Percentiles rank a stretch among this genome's conserved stretches.
These are phyloP conservation scores for Endomychus coccineus DNA, from an alignment of 2,888 invertebrate species.

Conservation along the genomic window DNA sequence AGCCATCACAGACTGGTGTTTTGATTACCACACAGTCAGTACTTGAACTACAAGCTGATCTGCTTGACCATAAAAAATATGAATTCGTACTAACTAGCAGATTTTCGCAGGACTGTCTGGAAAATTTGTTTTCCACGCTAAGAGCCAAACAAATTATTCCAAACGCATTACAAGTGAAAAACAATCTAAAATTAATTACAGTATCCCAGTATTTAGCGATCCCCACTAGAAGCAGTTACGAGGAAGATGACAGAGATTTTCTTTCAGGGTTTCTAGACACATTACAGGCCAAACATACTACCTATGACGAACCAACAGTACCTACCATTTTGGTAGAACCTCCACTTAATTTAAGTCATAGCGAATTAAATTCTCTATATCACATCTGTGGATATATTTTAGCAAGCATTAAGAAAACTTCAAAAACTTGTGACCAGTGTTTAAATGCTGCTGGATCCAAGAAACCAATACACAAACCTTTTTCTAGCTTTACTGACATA, in stretches of 20 bases:
- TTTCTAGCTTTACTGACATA: conserved; percentile 9
- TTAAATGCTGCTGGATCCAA: conserved; percentile 7
- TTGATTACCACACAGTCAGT: conserved; percentile 3
- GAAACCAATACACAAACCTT: conserved; percentile 11
- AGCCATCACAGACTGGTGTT: conserved; percentile 18
- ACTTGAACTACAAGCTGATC: background rate
- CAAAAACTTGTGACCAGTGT: conserved; percentile 14
- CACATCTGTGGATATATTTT: conserved; percentile 18
- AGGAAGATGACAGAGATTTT: conserved; percentile 21
- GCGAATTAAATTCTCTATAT: conserved; percentile 21
- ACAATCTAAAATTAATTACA: conserved; percentile 9
- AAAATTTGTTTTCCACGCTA: conserved; percentile 6
- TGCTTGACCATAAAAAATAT: background rate
- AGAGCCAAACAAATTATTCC: conserved; percentile 5
- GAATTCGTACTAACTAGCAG: conserved; percentile 1
- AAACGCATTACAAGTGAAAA: conserved; percentile 3
- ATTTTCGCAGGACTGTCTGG: conserved; percentile 10
- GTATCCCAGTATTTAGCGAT: conserved; percentile 7
- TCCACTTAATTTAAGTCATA: conserved; percentile 14
- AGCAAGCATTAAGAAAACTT: conserved; percentile 9
- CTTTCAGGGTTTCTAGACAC: conserved; percentile 18
- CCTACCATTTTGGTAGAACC: conserved; percentile 4
- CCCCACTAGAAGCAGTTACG: conserved; percentile 16
- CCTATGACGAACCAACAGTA: conserved; percentile 10
- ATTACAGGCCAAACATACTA: conserved; percentile 2